Conservation (phyloP, 2,113 vertebrate species). For the Platanista minor region DNA sequence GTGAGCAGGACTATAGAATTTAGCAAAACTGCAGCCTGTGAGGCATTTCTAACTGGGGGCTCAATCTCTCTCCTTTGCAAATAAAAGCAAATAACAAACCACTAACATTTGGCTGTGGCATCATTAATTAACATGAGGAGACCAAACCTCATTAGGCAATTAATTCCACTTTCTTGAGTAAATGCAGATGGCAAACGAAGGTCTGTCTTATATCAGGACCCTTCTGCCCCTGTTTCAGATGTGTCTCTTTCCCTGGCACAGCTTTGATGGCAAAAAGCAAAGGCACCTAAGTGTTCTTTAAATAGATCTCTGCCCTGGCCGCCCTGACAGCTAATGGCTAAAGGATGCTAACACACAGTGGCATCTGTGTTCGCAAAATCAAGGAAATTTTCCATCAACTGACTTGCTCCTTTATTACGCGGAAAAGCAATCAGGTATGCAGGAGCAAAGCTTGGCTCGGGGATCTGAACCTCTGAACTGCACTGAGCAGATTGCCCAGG, state of each 20-base stretch:
- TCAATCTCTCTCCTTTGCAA: background rate
- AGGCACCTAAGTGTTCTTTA: constrained; percentile 39
- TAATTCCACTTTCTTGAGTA: background rate
- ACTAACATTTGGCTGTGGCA: background rate
- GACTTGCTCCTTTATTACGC: background rate
- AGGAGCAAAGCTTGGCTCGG: background rate
- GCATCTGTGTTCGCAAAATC: background rate
- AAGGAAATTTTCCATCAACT: background rate
- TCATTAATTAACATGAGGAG: background rate
- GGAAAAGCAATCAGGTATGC: background rate
- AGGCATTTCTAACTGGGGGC: background rate
- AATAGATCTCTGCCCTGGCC: constrained; percentile 46
- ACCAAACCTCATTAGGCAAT: background rate
- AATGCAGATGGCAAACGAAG: background rate
- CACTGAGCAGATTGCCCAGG: background rate
- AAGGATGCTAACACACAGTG: constrained; percentile 3
- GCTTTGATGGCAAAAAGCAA: background rate
- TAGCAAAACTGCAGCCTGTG: background rate
- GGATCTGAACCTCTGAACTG: background rate
- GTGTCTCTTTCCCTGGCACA: background rate
- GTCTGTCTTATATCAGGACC: background rate
- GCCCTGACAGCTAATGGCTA: constrained; percentile 30
- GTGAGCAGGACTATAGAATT: background rate
- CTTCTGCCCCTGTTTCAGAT: background rate
- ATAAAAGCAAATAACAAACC: background rate